Base-by-base conservation (phyloP, 2,113 vertebrate species). In the Melospiza georgiana region DNA sequence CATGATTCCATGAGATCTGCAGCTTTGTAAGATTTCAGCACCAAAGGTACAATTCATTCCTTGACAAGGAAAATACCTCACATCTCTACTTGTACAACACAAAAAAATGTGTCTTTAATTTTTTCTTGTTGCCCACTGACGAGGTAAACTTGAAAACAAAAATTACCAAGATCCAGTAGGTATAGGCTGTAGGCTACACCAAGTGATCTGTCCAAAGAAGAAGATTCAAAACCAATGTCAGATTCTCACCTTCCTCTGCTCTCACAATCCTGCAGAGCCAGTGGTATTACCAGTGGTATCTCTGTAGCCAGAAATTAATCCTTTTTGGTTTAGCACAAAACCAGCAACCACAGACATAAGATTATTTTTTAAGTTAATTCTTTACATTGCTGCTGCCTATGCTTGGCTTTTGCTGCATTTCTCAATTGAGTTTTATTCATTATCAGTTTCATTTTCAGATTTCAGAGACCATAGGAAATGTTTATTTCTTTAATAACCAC, bases 401-500 rank as follows among this genome's bases (percentile, higher is more conserved):
- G 6, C 31, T 54, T 65, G 22, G 10, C 18, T 93, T 83, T 58
- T 48, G 17, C 55, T 55, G 41, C 63, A 39, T 58, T 89, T 87
- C 52, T 92, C 44, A 57, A 6, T 46, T 52, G 59, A 27, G 9
- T 68, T 90, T 62, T 62, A 88, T 10, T 88, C 54, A 57, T 1
- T 5, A 59, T 87, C 54, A 69, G 46, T 62, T 85, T 88, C 52
- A 57, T 78, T 92, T 93, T 91, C 82, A 85, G 67, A 80, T 83
- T 93, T 96, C 68, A 71, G 72, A 86, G 41, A 94, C 48, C 52
- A 67, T n/a, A 81, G 52, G 39, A 95, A 85, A 90, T 43, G 79
- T 89, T 94, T 95, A 80, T 95, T 94, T 82, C 27, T 74, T 88
- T 90, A 95, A 94, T 57, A 93, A 81, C 55, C 5, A 3, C 46